phyloP scores from a whole-genome alignment of 2,888 invertebrate species.

The Athetis lepigone region DNA sequence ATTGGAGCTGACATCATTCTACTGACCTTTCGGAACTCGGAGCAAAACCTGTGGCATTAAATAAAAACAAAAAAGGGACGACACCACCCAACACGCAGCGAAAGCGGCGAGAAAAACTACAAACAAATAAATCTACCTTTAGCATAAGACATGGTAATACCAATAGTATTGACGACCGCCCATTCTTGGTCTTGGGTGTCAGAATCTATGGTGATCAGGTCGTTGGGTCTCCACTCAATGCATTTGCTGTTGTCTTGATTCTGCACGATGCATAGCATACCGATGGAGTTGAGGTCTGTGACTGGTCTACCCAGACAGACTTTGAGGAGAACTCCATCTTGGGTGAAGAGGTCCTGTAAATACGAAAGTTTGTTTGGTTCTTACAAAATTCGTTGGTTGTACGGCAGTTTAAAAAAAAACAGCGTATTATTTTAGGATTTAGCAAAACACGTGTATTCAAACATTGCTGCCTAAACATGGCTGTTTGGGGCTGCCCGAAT shows the following conservation, averaged over 20 bases:
- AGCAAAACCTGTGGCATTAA: slow-evolving; percentile 5
- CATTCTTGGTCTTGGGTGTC: slow-evolving; percentile 95
- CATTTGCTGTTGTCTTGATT: slow-evolving; percentile 91
- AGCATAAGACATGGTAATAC: slow-evolving; percentile 72
- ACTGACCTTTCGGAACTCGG: not conserved
- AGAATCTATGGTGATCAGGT: slow-evolving; percentile 93
- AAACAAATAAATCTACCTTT: slow-evolving; percentile 52
- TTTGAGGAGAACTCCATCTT: slow-evolving; percentile 94
- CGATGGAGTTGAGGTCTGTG: slow-evolving; percentile 92
- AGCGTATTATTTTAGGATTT: too few relatives aligned
- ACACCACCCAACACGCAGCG: slow-evolving; percentile 36
- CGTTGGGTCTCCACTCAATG: slow-evolving; percentile 96
- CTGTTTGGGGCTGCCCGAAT: too few relatives aligned
- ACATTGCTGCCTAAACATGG: too few relatives aligned
- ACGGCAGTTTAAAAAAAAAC: too few relatives aligned
- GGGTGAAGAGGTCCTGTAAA: slow-evolving; percentile 93
- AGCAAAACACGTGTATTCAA: too few relatives aligned
- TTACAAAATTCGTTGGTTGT: too few relatives aligned
- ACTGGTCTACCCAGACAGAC: slow-evolving; percentile 91
- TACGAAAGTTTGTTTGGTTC: not conserved
- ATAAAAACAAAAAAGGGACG: slow-evolving; percentile 22
- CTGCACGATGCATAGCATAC: slow-evolving; percentile 93
- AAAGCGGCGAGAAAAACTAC: slow-evolving; percentile 24
- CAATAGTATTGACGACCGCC: slow-evolving; percentile 95
- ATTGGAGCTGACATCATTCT: slow-evolving; percentile 1